Conservation (phyloP, 2,113 vertebrate species). For the Embiotoca jacksoni region DNA sequence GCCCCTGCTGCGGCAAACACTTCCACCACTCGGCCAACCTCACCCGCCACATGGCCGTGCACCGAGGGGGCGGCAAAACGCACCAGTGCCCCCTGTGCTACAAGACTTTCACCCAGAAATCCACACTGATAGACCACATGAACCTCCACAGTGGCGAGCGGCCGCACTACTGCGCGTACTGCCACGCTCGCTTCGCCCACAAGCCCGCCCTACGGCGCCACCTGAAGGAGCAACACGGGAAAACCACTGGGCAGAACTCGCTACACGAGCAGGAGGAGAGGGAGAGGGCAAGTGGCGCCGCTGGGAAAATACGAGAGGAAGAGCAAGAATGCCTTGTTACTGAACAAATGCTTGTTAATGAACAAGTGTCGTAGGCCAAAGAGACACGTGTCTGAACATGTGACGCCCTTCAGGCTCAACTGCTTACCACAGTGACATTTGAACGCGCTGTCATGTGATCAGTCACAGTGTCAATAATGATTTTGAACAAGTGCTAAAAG, state of each 20-base stretch:
- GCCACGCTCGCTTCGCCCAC: conserved; percentile 94
- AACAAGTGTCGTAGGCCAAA: conserved; percentile 42
- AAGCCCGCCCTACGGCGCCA: conserved; percentile 93
- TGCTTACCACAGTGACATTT: not conserved
- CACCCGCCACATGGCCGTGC: conserved; percentile 93
- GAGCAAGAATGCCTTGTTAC: conserved; percentile 60
- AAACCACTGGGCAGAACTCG: conserved; percentile 92
- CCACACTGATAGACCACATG: conserved; percentile 94
- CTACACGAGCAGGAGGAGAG: conserved; percentile 86
- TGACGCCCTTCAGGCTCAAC: not conserved
- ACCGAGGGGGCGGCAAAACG: conserved; percentile 87
- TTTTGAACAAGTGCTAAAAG: conserved; percentile 19
- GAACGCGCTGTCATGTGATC: not conserved
- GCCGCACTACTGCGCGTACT: conserved; percentile 93
- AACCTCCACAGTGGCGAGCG: conserved; percentile 94
- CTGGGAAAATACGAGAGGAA: conserved; percentile 57
- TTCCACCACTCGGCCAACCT: conserved; percentile 95
- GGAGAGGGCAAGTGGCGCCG: conserved; percentile 56
- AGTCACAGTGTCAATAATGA: not conserved
- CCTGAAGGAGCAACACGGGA: conserved; percentile 95
- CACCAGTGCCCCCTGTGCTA: conserved; percentile 92
- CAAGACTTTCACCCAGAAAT: conserved; percentile 95
- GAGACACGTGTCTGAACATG: not conserved
- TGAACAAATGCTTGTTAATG: conserved; percentile 37
- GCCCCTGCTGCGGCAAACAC: conserved; percentile 94